Conservation (phyloP, 1,140 invertebrate genomes). For the Globodera ellingtonae region DNA sequence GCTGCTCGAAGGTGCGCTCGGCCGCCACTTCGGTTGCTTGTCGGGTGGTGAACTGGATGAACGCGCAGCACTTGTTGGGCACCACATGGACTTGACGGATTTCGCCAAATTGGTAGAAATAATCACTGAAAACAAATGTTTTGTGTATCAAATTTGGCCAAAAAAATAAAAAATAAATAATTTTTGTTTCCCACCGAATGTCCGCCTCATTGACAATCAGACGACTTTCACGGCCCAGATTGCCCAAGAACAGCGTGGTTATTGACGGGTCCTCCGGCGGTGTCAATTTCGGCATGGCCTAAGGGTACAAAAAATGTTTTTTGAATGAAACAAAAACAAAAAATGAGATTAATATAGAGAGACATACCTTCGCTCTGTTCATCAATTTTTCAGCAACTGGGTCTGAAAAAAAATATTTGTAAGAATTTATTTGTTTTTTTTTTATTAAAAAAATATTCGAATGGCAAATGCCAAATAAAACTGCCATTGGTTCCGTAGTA, state of each 20-base stretch:
- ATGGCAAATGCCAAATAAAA: slow-evolving; percentile 65
- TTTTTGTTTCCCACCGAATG: slow-evolving; percentile 70
- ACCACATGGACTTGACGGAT: slow-evolving; percentile 89
- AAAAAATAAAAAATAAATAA: slow-evolving; percentile 12
- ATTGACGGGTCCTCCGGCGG: slow-evolving; percentile 93
- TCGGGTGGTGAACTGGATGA: slow-evolving; percentile 91
- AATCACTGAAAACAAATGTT: slow-evolving; percentile 72
- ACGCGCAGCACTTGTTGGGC: slow-evolving; percentile 90
- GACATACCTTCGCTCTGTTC: slow-evolving; percentile 74
- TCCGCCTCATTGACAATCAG: slow-evolving; percentile 82
- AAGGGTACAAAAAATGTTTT: too few relatives aligned
- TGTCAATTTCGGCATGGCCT: slow-evolving; percentile 86
- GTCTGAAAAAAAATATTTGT: neutral
- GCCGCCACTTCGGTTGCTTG: slow-evolving; percentile 86
- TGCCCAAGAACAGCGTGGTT: slow-evolving; percentile 92
- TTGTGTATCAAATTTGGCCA: too few relatives aligned
- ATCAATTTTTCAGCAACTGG: slow-evolving; percentile 86
- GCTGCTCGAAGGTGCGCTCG: slow-evolving; percentile 92
- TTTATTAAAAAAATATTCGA: neutral
- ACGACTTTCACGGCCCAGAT: slow-evolving; percentile 76
- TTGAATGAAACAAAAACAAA: neutral
- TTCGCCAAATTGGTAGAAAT: slow-evolving; percentile 99
- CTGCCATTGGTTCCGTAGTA: slow-evolving; percentile 97
- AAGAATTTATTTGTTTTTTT: too few relatives aligned
- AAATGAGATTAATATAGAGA: too few relatives aligned